phyloP scores from a whole-genome alignment of 1,140 invertebrate species.

The Papilio dardanus region DNA sequence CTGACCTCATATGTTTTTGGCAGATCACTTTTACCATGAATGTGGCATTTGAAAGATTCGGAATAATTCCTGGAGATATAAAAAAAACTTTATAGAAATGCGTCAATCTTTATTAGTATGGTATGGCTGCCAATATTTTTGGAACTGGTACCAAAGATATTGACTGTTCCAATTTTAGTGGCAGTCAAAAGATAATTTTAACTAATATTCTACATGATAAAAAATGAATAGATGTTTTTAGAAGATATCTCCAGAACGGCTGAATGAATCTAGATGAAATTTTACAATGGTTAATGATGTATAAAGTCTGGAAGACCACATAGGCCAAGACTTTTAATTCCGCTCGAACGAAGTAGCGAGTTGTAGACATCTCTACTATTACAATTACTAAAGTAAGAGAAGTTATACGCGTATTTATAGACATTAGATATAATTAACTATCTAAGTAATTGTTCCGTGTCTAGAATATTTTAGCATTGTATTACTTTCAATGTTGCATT shows the following conservation, averaged over 20 bases:
- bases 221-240: no score
- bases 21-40: neutral
- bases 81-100: neutral
- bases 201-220: no score
- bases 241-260: no score
- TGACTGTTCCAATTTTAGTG: neutral
- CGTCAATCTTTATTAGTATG: neutral
- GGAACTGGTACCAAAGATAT: neutral
- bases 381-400: no score
- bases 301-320: no score
- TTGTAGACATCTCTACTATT: no score
- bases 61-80: neutral
- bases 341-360: no score
- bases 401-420: no score
- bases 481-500: slow-evolving; percentile 2
- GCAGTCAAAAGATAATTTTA: neutral
- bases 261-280: no score
- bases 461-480: slow-evolving; percentile 20
- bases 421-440: neutral
- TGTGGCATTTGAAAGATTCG: neutral
- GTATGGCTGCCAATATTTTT: neutral
- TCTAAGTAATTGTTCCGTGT: neutral
- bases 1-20: slow-evolving; percentile 21
- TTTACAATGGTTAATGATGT: no score
- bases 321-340: no score